Evolutionary conservation across 35 echinoderm and acorn worm species (phyloP).

Genomic region (Apostichopus japonicus): DNA sequence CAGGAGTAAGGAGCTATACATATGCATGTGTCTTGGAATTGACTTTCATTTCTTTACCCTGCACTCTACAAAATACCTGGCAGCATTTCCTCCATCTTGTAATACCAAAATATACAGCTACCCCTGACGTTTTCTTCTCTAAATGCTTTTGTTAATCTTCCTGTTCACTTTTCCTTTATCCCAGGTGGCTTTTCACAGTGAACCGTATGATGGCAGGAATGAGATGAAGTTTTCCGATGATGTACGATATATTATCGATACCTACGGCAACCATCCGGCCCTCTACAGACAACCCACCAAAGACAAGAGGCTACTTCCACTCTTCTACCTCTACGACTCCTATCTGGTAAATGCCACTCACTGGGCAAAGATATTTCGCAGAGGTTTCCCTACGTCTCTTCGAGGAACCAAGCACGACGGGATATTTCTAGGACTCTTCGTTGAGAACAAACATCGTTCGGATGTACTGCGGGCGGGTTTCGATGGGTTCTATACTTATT

Average conservation of each 20-base stretch:
- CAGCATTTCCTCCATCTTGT: too few relatives aligned
- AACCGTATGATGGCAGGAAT: slow-evolving; percentile 84
- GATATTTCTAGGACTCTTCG: slow-evolving; percentile 79
- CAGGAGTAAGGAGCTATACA: too few relatives aligned
- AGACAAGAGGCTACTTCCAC: slow-evolving; percentile 48
- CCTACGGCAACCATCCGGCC: slow-evolving; percentile 85
- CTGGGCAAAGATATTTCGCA: slow-evolving; percentile 76
- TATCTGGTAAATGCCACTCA: slow-evolving; percentile 66
- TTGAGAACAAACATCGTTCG: slow-evolving; percentile 69
- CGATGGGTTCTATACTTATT: slow-evolving; percentile 97
- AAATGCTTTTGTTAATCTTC: not conserved
- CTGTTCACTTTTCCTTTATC: slow-evolving; percentile 40
- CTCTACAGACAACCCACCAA: slow-evolving; percentile 59
- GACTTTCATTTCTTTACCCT: too few relatives aligned
- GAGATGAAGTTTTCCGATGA: slow-evolving; percentile 71
- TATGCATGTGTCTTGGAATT: too few relatives aligned
- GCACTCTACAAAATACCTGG: too few relatives aligned
- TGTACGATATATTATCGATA: slow-evolving; percentile 84
- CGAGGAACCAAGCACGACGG: slow-evolving; percentile 81
- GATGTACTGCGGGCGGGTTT: slow-evolving; percentile 73
- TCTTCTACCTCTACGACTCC: slow-evolving; percentile 94
- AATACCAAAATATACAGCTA: too few relatives aligned
- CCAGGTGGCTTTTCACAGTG: slow-evolving; percentile 93
- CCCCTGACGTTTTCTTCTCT: not conserved
- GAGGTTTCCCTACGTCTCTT: slow-evolving; percentile 46